Evolutionary conservation across 2,888 invertebrate genomes (phyloP).

Genomic region (Brassicogethes aeneus): DNA sequence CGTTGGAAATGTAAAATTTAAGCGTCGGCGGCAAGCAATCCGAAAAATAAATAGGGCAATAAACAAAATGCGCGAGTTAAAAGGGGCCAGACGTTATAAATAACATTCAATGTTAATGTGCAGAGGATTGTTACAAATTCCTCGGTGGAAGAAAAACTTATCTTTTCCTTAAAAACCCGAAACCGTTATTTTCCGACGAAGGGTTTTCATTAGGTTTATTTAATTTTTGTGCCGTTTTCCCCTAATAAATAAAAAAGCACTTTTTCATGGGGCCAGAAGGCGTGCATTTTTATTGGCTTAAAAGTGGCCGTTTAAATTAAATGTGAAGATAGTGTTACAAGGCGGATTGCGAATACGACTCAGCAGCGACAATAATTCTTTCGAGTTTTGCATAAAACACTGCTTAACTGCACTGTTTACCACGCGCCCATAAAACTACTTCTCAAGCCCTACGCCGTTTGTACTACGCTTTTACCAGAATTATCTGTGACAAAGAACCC

Average conservation of each 20-base stretch:
- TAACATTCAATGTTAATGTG: slow-evolving; percentile 39
- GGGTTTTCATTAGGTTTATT: slow-evolving; percentile 1
- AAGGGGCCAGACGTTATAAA: slow-evolving; percentile 40
- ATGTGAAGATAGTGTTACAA: slow-evolving; percentile 40
- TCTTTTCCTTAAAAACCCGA: slow-evolving; percentile 25
- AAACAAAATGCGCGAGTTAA: slow-evolving; percentile 35
- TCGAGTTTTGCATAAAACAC: slow-evolving; percentile 27
- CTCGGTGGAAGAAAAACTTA: slow-evolving; percentile 39
- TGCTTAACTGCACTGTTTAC: slow-evolving; percentile 14
- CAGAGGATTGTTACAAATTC: slow-evolving; percentile 40
- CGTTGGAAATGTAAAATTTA: neutral
- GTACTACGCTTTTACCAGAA: too few relatives aligned
- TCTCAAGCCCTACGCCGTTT: too few relatives aligned
- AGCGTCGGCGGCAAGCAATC: slow-evolving; percentile 6
- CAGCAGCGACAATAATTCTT: slow-evolving; percentile 33
- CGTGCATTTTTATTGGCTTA: slow-evolving; percentile 45
- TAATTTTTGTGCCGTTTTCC: neutral
- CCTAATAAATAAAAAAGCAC: slow-evolving; percentile 41
- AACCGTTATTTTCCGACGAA: slow-evolving; percentile 1
- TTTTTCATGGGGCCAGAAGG: slow-evolving; percentile 43
- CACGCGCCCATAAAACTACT: neutral
- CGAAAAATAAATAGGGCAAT: slow-evolving; percentile 21
- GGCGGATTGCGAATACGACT: slow-evolving; percentile 29
- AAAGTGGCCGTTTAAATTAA: slow-evolving; percentile 43
- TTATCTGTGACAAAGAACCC: too few relatives aligned